Evolutionary conservation across 1,140 invertebrate species (phyloP), one percentile per base, ranked within the genome.

Genomic region (Ceratina japonica): DNA sequence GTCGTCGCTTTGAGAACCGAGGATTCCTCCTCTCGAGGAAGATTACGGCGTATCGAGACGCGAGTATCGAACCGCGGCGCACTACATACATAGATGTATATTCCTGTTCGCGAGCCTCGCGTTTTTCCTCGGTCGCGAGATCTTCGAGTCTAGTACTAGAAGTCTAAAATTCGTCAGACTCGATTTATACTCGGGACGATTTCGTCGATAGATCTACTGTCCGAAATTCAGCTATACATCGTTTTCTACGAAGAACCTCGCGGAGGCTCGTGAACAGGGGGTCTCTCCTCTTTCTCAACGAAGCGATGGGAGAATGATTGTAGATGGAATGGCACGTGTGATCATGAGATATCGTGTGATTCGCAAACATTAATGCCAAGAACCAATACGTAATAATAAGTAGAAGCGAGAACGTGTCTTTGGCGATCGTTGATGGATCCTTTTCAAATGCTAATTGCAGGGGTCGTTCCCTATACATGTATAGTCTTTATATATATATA

Each of bases 341-440:
- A 65, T 44, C 58, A 18, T 79, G 77, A 64, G 56, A 74, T 59
- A 44, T 66, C 37, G 77, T 79, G 77, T 79, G 54, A 74, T 44
- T 44, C 77, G 70, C 77, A 74, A 75, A 79, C 71, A 61, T 79
- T 65, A 79, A 79, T 65, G 61, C 12, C 59, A 65, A 59, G 24
- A 74, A 79, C 54, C 52, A 79, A 79, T 74, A 49, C 62, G 72
- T 77, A 77, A 62, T 77, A 77, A 62, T 58, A 68, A 66, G 54
- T 52, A 66, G 37, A 79, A 79, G 70, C 70, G 70, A 66, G 18
- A 44, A 74, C 54, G 71, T 79, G 71, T 79, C n/a, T 74, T 66
- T 79, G 52, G 77, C 71, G 77, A 79, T 79, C 77, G 77, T 79
- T 73, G 62, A 79, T 79, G 77, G 77, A 79, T 79, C 56, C 63